These are phyloP conservation scores for Coluber constrictor DNA, from an alignment of 2,797 vertebrate genomes.

Conservation along the genomic window DNA sequence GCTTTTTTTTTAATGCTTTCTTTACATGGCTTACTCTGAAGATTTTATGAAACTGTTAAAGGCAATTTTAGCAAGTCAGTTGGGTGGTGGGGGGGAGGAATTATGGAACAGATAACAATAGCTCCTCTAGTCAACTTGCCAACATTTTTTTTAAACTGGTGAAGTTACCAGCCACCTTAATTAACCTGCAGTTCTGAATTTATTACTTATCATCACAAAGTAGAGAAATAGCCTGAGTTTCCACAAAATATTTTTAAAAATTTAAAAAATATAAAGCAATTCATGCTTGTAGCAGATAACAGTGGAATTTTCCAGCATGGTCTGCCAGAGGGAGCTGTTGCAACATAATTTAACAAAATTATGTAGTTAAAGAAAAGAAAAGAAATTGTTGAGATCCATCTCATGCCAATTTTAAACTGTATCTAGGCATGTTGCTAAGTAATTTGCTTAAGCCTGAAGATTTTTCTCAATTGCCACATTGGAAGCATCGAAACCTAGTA, in stretches of 20 bases:
- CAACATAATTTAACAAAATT: background rate
- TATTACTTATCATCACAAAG: background rate
- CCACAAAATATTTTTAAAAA: background rate
- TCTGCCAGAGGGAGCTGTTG: constrained; percentile 22
- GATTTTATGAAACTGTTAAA: background rate
- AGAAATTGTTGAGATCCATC: background rate
- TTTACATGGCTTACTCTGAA: background rate
- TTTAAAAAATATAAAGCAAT: background rate
- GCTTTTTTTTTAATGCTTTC: background rate
- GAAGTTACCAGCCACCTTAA: background rate
- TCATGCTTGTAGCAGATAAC: background rate
- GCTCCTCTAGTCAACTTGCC: background rate
- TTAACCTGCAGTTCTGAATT: background rate
- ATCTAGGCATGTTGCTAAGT: background rate
- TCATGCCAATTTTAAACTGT: background rate
- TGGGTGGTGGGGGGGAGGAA: background rate
- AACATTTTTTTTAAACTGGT: background rate
- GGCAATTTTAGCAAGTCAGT: background rate
- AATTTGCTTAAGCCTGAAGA: background rate
- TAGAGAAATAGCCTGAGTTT: background rate
- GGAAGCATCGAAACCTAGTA: background rate
- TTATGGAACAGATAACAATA: background rate
- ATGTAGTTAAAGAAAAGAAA: background rate
- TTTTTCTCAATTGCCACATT: background rate
- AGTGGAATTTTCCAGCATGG: background rate